These are phyloP conservation scores for Antennarius striatus DNA, from an alignment of 2,113 vertebrate species.

Conservation along the genomic window DNA sequence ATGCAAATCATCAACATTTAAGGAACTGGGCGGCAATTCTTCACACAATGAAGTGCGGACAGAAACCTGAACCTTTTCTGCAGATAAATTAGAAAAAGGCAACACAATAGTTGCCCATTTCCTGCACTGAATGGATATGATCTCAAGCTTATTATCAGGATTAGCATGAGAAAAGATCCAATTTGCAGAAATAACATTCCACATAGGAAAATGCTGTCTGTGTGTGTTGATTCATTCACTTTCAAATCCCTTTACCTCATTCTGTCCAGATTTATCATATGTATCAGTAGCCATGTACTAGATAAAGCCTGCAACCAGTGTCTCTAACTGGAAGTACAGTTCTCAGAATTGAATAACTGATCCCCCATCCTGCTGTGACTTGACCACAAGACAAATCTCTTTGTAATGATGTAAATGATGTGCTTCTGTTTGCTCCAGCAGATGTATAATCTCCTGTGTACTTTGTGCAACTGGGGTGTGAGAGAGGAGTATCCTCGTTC, in stretches of 20 bases:
- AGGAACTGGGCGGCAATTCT: constrained; percentile 74
- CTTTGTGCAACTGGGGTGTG: constrained; percentile 20
- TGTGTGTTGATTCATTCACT: constrained; percentile 14
- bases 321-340: not conserved
- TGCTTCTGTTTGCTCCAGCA: constrained; percentile 18
- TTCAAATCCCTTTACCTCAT: not conserved
- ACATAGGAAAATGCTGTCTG: constrained; percentile 15
- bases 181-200: constrained; percentile 3
- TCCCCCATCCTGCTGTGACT: no score
- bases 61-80: constrained; percentile 76
- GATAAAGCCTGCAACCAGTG: not conserved
- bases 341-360: no score
- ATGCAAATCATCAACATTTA: constrained; percentile 37
- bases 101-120: constrained; percentile 62
- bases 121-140: constrained; percentile 67
- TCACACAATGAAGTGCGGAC: constrained; percentile 66
- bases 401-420: not conserved
- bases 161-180: constrained; percentile 35
- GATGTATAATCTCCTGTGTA: constrained; percentile 23
- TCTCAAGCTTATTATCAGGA: constrained; percentile 37
- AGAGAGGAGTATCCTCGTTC: constrained; percentile 62
- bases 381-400: no score
- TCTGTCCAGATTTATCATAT: not conserved
- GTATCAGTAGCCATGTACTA: not conserved
- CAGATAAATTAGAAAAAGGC: constrained; percentile 55